These are phyloP conservation scores for Drosophila baimaii DNA, from an alignment of 1,140 invertebrate genomes.

Conservation along the genomic window DNA sequence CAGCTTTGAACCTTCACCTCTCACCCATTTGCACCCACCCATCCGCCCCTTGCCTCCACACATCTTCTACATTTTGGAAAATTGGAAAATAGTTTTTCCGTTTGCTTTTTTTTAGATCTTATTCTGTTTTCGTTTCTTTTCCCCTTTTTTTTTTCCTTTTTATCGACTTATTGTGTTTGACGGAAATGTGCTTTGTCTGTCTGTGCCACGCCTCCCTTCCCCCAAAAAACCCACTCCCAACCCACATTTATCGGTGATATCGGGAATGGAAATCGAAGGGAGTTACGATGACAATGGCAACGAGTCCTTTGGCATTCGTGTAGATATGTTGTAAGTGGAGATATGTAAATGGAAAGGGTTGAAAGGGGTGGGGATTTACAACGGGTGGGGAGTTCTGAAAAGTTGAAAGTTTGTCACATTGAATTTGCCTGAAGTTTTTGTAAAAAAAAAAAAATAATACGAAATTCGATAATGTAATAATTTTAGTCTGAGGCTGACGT, in stretches of 20 bases:
- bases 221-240: background rate
- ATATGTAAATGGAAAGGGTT: constrained; percentile 28
- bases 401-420: constrained; percentile 30
- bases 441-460: background rate
- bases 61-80: constrained; percentile 60
- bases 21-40: background rate
- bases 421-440: constrained; percentile 15
- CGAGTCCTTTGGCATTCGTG: constrained; percentile 41
- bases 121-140: constrained; percentile 25
- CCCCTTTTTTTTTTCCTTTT: constrained; percentile 31
- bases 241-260: constrained; percentile 25
- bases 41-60: constrained; percentile 1
- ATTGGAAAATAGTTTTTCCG: constrained; percentile 73
- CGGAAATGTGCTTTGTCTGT: constrained; percentile 67
- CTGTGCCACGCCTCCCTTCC: constrained; percentile 18
- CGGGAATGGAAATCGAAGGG: constrained; percentile 8
- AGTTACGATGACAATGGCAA: constrained; percentile 50
- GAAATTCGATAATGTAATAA: constrained; percentile 23
- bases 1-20: constrained; percentile 59
- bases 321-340: constrained; percentile 27
- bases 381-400: no score
- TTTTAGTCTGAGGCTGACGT: background rate
- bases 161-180: constrained; percentile 77
- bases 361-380: background rate
- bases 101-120: constrained; percentile 42